Conservation (phyloP, 2,888 invertebrate genomes). For the Troglohyphantes excavatus region DNA sequence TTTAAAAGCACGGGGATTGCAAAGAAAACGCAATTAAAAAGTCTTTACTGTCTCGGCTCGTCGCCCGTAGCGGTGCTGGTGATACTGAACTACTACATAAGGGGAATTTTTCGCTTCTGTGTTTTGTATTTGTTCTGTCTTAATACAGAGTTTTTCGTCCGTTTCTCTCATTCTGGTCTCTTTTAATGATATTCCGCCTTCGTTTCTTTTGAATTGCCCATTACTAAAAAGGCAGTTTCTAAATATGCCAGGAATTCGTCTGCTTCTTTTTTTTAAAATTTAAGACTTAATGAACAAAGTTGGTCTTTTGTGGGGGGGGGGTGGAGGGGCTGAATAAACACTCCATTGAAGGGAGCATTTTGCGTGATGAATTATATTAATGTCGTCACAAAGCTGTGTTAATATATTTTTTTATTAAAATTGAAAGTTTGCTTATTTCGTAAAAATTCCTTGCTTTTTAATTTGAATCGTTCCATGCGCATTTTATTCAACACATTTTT, state of each 20-base stretch:
- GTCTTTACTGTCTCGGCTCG: constrained; percentile 50
- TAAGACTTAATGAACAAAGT: constrained; percentile 51
- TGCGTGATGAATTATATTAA: constrained; percentile 7
- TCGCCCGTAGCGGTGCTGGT: constrained; percentile 24
- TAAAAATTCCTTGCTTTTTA: too few relatives aligned
- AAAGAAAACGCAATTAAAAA: constrained; percentile 73
- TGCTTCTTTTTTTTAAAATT: constrained; percentile 37
- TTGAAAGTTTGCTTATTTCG: too few relatives aligned
- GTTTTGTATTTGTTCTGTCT: constrained; percentile 22
- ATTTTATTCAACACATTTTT: too few relatives aligned
- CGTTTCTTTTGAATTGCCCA: constrained; percentile 26
- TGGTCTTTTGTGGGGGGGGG: not conserved
- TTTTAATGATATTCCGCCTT: constrained; percentile 40
- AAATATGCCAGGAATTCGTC: constrained; percentile 41
- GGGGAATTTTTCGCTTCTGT: not conserved
- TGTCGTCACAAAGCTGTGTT: constrained; percentile 13
- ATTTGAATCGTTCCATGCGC: too few relatives aligned
- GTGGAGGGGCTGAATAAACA: constrained; percentile 43
- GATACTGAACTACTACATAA: constrained; percentile 7
- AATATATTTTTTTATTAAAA: not conserved
- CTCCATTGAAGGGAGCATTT: not conserved
- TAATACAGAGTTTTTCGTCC: constrained; percentile 40
- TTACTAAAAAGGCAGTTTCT: constrained; percentile 49
- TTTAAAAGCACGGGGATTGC: constrained; percentile 46
- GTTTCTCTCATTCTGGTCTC: constrained; percentile 11